Conservation (phyloP, 2,113 vertebrate genomes). For the Centrocercus urophasianus region DNA sequence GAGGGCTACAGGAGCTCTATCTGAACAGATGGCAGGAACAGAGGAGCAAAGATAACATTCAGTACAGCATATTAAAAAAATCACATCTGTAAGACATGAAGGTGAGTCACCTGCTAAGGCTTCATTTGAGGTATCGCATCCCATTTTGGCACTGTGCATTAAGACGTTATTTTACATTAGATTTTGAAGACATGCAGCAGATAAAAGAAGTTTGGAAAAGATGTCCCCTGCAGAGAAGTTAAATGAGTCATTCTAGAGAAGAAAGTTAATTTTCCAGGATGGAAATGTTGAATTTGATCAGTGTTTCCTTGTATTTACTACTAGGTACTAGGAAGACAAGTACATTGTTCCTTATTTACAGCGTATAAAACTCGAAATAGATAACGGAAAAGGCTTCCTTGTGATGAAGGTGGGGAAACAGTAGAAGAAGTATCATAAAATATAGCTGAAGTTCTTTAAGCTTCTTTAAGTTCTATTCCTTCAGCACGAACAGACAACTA, state of each 20-base stretch:
- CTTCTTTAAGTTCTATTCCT: neutral
- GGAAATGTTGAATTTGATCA: neutral
- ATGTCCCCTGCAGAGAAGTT: neutral
- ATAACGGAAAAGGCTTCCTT: neutral
- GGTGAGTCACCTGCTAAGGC: neutral
- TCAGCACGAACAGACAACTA: neutral
- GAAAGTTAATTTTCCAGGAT: neutral
- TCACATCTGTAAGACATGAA: neutral
- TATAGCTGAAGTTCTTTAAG: neutral
- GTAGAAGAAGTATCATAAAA: neutral
- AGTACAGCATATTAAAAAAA: neutral
- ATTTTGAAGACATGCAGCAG: neutral
- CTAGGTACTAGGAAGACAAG: neutral
- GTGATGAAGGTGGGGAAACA: neutral
- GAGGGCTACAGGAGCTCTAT: neutral
- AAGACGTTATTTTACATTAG: neutral
- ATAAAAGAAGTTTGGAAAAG: neutral
- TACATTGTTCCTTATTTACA: neutral
- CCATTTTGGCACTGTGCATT: neutral
- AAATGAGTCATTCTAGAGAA: neutral
- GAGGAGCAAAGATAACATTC: neutral
- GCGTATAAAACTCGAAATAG: neutral
- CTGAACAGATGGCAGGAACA: neutral
- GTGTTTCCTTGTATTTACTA: neutral
- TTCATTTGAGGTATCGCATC: neutral